Evolutionary conservation across 2,113 vertebrate genomes (phyloP).

Genomic region (Ginglymostoma cirratum): DNA sequence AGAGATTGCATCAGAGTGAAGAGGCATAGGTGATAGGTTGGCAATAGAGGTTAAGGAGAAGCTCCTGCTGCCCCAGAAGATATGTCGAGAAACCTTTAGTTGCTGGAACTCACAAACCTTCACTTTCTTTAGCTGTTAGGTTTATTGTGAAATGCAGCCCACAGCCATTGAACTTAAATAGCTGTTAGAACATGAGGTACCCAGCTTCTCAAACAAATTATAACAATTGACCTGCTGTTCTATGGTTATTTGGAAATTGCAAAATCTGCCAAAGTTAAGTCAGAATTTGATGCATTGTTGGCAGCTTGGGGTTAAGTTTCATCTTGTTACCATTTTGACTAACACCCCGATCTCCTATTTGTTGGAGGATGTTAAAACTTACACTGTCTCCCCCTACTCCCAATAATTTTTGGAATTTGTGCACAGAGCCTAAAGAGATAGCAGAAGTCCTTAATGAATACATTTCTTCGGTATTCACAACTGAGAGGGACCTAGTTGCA

Average conservation of each 20-base stretch:
- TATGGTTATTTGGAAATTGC: neutral
- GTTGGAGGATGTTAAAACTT: neutral
- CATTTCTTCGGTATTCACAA: too few relatives aligned
- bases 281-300: neutral
- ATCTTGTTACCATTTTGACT: neutral
- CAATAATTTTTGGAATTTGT: neutral
- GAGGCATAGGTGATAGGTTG: neutral
- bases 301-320: neutral
- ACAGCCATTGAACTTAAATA: neutral
- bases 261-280: neutral
- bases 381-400: neutral
- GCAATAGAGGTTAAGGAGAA: neutral
- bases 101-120: neutral
- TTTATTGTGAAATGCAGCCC: neutral
- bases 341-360: neutral
- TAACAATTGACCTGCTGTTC: neutral
- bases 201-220: neutral
- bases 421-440: too few relatives aligned
- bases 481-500: too few relatives aligned
- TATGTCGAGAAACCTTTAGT: neutral
- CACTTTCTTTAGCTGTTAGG: neutral
- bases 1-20: neutral
- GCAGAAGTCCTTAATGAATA: too few relatives aligned
- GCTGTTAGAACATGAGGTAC: neutral
- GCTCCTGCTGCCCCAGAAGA: neutral